Evolutionary conservation across 2,888 invertebrate genomes (phyloP).

Genomic region (Tetranychus piercei): DNA sequence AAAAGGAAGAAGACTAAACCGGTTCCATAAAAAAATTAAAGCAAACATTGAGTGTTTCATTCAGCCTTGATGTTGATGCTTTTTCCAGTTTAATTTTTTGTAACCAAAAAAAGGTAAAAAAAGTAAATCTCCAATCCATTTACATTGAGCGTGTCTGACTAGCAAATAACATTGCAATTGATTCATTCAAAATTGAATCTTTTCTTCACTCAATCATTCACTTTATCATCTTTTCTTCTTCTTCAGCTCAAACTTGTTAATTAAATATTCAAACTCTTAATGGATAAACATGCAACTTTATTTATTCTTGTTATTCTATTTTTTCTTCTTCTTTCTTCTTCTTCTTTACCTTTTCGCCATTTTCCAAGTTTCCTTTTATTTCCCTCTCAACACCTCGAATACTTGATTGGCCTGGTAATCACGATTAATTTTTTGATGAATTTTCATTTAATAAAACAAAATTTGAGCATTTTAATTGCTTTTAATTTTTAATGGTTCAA

Average conservation of each 20-base stretch:
- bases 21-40: not conserved
- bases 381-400: not conserved
- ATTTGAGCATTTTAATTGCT: not conserved
- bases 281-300: conserved; percentile 1
- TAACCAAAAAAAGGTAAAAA: not conserved
- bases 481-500: not conserved
- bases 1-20: not conserved
- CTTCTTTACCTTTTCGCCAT: not conserved
- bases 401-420: not conserved
- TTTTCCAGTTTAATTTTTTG: not conserved
- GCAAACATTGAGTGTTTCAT: not conserved
- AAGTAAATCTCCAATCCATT: not conserved
- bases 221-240: not conserved
- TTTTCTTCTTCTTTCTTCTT: not conserved
- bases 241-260: not conserved
- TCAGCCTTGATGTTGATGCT: not conserved
- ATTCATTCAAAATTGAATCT: not conserved
- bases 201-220: not conserved
- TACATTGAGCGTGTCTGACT: conserved; percentile 1
- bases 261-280: not conserved
- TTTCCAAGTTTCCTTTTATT: no score
- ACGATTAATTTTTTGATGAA: not conserved
- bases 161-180: not conserved
- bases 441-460: not conserved
- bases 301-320: not conserved